phyloP scores from a whole-genome alignment of 2,888 invertebrate genomes.

The Aproaerema taeniolella region DNA sequence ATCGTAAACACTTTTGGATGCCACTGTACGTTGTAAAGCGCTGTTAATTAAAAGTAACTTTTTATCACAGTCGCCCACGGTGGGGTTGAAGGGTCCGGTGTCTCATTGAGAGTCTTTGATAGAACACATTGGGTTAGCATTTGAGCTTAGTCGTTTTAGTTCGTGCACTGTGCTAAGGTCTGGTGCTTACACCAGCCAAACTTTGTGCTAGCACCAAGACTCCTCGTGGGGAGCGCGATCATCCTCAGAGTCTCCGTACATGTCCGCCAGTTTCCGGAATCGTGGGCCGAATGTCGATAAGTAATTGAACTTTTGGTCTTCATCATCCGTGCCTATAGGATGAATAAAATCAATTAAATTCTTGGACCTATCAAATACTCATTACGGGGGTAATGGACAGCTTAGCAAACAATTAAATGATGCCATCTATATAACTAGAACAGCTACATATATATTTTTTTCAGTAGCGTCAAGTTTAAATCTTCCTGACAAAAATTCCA shows the following conservation, averaged over 20 bases:
- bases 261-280: slow-evolving; percentile 94
- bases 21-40: too few species aligned
- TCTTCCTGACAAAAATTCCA: too few species aligned
- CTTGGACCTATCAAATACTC: too few species aligned
- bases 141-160: neutral
- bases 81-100: neutral
- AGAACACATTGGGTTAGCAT: neutral
- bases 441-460: too few species aligned
- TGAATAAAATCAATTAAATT: too few species aligned
- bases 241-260: slow-evolving; percentile 94
- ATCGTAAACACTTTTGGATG: too few species aligned
- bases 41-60: too few species aligned
- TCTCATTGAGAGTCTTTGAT: neutral
- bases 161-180: neutral
- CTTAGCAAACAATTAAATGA: too few species aligned
- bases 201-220: slow-evolving; percentile 86
- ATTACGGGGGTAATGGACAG: too few species aligned
- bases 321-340: slow-evolving; percentile 83
- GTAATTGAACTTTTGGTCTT: slow-evolving; percentile 95
- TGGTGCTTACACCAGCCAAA: slow-evolving; percentile 43
- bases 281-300: slow-evolving; percentile 96
- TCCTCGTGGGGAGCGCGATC: slow-evolving; percentile 68
- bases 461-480: too few species aligned
- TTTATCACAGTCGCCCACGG: neutral
- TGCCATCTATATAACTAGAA: too few species aligned